Evolutionary conservation across 2,888 invertebrate genomes (phyloP).

Genomic region (Chesias legatella): DNA sequence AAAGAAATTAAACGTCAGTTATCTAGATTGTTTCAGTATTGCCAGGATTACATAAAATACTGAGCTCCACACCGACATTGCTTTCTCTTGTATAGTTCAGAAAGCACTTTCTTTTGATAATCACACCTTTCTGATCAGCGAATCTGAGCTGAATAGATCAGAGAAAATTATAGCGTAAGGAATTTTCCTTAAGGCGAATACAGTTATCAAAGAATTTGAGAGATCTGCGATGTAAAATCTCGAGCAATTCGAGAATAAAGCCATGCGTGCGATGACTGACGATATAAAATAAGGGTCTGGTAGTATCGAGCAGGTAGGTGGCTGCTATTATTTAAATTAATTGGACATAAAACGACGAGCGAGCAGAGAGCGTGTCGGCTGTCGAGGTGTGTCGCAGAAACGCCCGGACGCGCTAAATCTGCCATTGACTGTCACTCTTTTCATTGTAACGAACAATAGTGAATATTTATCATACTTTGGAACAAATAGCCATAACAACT

Average conservation of each 20-base stretch:
- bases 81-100: background rate
- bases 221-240: constrained; percentile 11
- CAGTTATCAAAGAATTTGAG: background rate
- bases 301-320: constrained; percentile 60
- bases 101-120: too few relatives aligned
- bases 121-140: too few relatives aligned
- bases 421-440: constrained; percentile 38
- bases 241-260: constrained; percentile 20
- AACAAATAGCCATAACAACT: constrained; percentile 9
- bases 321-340: constrained; percentile 77
- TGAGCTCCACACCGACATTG: background rate
- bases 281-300: constrained; percentile 43
- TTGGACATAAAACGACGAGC: constrained; percentile 72
- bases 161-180: background rate
- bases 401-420: constrained; percentile 41
- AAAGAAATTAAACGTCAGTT: too few relatives aligned
- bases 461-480: constrained; percentile 27
- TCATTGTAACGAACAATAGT: constrained; percentile 26
- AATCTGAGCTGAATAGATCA: background rate
- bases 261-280: constrained; percentile 24
- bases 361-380: constrained; percentile 59
- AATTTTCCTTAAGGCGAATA: background rate
- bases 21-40: too few relatives aligned
- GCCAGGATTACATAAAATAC: too few relatives aligned
- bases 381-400: constrained; percentile 46